Evolutionary conservation across 2,797 vertebrate species (phyloP).

Genomic region (Hippocampus kuda): DNA sequence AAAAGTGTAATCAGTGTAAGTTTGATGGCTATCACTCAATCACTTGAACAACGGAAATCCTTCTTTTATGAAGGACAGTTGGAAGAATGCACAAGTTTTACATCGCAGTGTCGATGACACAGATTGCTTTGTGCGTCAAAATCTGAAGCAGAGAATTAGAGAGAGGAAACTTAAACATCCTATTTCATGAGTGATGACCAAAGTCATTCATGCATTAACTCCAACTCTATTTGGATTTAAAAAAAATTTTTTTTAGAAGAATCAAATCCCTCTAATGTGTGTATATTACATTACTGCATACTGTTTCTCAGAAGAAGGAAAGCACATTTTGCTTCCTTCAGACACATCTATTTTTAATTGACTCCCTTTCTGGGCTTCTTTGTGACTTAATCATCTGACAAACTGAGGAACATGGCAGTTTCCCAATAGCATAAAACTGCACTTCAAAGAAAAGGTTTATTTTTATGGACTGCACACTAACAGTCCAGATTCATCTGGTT

Average conservation of each 20-base stretch:
- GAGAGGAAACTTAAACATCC: conserved; percentile 13
- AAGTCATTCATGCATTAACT: conserved; percentile 20
- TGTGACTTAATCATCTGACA: conserved; percentile 57
- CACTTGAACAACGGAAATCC: conserved; percentile 56
- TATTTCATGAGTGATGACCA: neutral
- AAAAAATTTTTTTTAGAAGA: neutral
- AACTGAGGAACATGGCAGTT: conserved; percentile 44
- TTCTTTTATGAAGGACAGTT: conserved; percentile 44
- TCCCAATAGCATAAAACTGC: conserved; percentile 46
- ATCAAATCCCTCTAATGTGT: neutral
- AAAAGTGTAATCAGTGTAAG: no score
- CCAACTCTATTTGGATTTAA: no score
- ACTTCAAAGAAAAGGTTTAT: conserved; percentile 57
- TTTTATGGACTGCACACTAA: conserved; percentile 48
- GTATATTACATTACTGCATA: neutral
- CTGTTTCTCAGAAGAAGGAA: conserved; percentile 32
- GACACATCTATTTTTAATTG: conserved; percentile 63
- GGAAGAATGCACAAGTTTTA: conserved; percentile 37
- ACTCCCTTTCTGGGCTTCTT: conserved; percentile 47
- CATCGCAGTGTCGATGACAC: conserved; percentile 49
- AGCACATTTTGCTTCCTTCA: conserved; percentile 40
- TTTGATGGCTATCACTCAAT: conserved; percentile 58
- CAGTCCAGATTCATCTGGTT: conserved; percentile 42
- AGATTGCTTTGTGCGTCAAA: conserved; percentile 54
- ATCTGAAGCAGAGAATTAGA: conserved; percentile 38